These are phyloP conservation scores for Coregonus clupeaformis DNA, from an alignment of 2,113 vertebrate species.

Conservation along the genomic window DNA sequence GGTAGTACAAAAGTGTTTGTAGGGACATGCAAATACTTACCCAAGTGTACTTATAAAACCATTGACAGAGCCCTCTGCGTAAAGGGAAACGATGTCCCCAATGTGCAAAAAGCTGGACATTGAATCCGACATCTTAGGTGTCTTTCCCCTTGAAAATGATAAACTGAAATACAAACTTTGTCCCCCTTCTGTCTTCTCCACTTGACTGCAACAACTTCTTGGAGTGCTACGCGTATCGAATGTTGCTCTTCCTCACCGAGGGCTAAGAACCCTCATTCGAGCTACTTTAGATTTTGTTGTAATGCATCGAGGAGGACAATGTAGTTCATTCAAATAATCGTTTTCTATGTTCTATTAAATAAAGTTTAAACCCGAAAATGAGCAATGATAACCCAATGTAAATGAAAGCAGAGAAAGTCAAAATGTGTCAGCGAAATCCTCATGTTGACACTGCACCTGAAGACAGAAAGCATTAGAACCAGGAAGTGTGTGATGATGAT, in stretches of 20 bases:
- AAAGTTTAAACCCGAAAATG: neutral
- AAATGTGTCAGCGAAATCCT: neutral
- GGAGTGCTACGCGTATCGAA: neutral
- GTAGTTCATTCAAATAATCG: neutral
- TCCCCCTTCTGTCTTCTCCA: neutral
- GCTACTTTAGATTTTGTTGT: neutral
- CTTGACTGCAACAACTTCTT: slow-evolving; percentile 7
- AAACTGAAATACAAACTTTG: neutral
- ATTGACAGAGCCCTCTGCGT: slow-evolving; percentile 88
- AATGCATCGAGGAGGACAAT: neutral
- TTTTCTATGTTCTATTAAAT: neutral
- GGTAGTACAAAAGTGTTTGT: neutral
- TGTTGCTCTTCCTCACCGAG: neutral
- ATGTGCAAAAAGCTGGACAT: slow-evolving; percentile 92
- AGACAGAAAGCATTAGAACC: slow-evolving; percentile 33
- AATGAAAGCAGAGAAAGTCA: neutral
- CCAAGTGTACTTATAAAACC: slow-evolving; percentile 94
- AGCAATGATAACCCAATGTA: neutral
- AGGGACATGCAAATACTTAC: slow-evolving; percentile 68
- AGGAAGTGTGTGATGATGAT: slow-evolving; percentile 39
- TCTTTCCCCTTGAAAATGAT: slow-evolving; percentile 11
- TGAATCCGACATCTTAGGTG: slow-evolving; percentile 83
- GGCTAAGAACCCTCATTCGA: neutral
- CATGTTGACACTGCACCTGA: slow-evolving; percentile 21
- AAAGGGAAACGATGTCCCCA: slow-evolving; percentile 91